Base-by-base conservation (phyloP, 2,113 vertebrate genomes). In the Empidonax traillii region DNA sequence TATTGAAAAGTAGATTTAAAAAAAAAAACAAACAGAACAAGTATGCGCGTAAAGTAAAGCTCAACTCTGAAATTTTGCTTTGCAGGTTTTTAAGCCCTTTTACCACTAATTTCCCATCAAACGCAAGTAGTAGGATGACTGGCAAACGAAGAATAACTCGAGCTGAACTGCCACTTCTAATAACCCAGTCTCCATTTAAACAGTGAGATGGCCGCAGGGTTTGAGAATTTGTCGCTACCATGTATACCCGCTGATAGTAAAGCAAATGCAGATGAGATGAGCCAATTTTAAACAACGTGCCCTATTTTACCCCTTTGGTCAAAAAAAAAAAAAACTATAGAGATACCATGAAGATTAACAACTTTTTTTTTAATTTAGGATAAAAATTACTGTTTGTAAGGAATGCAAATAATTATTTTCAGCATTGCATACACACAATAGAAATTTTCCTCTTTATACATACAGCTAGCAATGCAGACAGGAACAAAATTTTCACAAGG, bases 161-260 rank as follows among this genome's bases (percentile, higher is more conserved):
- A 96, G 87, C 73, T 91, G 53, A 94, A 93, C 71, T 96, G 94
- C 86, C 96, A 92, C 84, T 80, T 93, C 83, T 62, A 96, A 96
- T 97, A 96, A 96, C 59, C 82, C 84, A 91, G 78, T 93, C 94
- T 85, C 62, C 87, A 82, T 88, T 91, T 84, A 56, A 91, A 55
- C 67, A 88, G 71, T 7, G 63, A 94, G 49, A 85, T 52, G 35
- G 59, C 86, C 27, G 6, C 19, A 89, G 85, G 78, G 76, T 75
- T 93, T 90, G 67, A 83, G 61, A 94, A 96, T 93, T 90, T 96
- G 89, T 95, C 79, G 71, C 73, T 89, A 86, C 73, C 59, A 39
- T 28, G 86, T 53, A 96, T 30, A 83, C 75, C 55, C 47, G 0
- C 72, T 65, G 75, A 91, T 52, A 87, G 71, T 87, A 90, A 77